Evolutionary conservation across 1,140 invertebrate species (phyloP).

Genomic region (Amphibalanus amphitrite): DNA sequence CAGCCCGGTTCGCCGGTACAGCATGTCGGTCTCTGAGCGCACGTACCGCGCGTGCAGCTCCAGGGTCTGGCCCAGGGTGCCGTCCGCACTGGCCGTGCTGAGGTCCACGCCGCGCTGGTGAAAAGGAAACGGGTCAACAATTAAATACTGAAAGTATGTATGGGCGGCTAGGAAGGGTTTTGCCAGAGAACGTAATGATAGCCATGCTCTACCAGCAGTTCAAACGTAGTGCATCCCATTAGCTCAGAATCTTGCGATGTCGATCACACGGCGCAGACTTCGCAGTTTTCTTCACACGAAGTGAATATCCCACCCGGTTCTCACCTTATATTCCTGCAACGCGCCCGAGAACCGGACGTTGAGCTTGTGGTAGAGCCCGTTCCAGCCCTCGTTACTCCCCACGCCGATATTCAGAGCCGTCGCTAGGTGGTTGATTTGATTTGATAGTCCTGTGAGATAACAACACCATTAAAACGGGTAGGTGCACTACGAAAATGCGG

Average conservation of each 20-base stretch:
- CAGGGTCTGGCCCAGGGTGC: slow-evolving; percentile 26
- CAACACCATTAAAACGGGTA: neutral
- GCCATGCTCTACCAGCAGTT: too few species aligned
- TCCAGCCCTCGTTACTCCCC: slow-evolving; percentile 13
- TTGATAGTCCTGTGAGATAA: slow-evolving; percentile 20
- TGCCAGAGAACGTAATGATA: too few species aligned
- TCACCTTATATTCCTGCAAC: neutral
- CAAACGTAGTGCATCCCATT: too few species aligned
- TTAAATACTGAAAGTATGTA: too few species aligned
- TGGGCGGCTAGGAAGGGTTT: too few species aligned
- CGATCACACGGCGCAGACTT: too few species aligned
- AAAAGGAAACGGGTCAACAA: neutral
- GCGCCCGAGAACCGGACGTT: neutral
- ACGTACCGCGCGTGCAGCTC: slow-evolving; percentile 26
- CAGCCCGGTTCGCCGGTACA: slow-evolving; percentile 27
- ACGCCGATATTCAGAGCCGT: slow-evolving; percentile 20
- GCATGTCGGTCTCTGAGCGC: slow-evolving; percentile 28
- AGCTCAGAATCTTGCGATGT: too few species aligned
- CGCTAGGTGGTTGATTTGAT: slow-evolving; percentile 20
- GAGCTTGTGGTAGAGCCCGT: slow-evolving; percentile 4
- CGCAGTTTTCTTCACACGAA: too few species aligned
- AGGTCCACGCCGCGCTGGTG: neutral
- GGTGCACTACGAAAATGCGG: too few species aligned
- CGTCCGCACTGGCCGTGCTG: slow-evolving; percentile 25
- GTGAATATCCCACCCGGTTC: too few species aligned